Percentiles rank a stretch among this genome's conserved stretches.
phyloP scores from a whole-genome alignment of 2,113 vertebrate genomes.

The Halichoeres trimaculatus region DNA sequence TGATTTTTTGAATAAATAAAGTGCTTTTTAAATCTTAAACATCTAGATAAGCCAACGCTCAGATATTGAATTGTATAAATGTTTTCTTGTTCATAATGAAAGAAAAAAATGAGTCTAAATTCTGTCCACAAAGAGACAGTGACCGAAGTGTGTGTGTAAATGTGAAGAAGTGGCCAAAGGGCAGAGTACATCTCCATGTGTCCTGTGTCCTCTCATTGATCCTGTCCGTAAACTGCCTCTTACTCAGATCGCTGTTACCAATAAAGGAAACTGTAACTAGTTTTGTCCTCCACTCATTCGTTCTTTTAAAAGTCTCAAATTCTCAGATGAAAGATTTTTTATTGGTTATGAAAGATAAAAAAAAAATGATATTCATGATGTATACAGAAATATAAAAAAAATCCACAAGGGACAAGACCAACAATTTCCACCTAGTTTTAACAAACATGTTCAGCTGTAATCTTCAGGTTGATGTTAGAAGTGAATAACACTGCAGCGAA shows the following conservation, averaged over 20 bases:
- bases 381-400: too few species aligned
- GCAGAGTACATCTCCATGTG: conserved; percentile 19
- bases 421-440: too few species aligned
- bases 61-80: not conserved
- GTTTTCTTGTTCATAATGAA: not conserved
- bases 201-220: conserved; percentile 32
- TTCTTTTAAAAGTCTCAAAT: not conserved
- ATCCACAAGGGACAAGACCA: too few species aligned
- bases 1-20: conserved; percentile 8
- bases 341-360: too few species aligned
- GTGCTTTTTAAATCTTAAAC: conserved; percentile 18
- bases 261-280: conserved; percentile 46
- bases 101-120: not conserved
- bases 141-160: conserved; percentile 32
- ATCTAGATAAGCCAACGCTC: not conserved
- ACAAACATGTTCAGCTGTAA: too few species aligned
- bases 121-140: not conserved
- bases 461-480: too few species aligned
- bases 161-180: conserved; percentile 8
- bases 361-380: too few species aligned
- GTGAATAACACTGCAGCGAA: too few species aligned
- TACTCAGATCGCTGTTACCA: conserved; percentile 40
- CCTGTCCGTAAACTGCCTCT: conserved; percentile 27
- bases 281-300: not conserved
- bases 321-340: too few species aligned